Percentiles rank a stretch among this genome's conserved stretches.
These are phyloP conservation scores for Hippopotamus amphibius DNA, from an alignment of 2,113 vertebrate species.

Conservation along the genomic window DNA sequence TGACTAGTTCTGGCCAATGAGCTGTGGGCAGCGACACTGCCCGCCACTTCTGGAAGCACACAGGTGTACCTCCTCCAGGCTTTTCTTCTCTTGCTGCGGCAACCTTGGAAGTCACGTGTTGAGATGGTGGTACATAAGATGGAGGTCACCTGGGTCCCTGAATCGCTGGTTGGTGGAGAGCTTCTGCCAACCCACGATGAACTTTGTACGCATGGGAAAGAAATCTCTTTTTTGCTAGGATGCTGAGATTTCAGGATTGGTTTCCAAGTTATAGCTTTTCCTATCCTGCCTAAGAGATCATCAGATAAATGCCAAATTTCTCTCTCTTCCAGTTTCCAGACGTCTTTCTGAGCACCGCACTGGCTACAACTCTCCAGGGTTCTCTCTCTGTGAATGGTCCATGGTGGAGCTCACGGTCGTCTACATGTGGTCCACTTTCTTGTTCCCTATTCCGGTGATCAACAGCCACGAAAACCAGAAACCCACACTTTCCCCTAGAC, in stretches of 20 bases:
- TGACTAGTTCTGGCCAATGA: not conserved
- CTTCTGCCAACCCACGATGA: not conserved
- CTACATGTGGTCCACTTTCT: not conserved
- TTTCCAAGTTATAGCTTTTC: not conserved
- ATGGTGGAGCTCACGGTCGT: not conserved
- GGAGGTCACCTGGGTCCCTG: not conserved
- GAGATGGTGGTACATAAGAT: not conserved
- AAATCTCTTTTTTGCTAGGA: not conserved
- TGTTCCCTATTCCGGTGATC: not conserved
- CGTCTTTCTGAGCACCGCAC: not conserved
- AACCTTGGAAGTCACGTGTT: accelerated
- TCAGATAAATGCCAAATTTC: not conserved
- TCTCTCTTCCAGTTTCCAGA: too few species aligned
- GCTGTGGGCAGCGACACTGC: too few species aligned
- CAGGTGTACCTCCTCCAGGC: not conserved
- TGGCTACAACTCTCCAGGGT: not conserved
- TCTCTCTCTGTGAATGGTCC: not conserved
- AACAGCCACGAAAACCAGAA: not conserved
- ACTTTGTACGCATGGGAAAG: not conserved
- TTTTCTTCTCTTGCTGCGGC: not conserved
- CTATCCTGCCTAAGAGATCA: not conserved
- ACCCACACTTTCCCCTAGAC: accelerated
- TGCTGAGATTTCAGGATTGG: not conserved
- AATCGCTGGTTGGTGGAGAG: not conserved
- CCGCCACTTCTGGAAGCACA: not conserved